Base-by-base conservation (phyloP, 2,113 vertebrate species). In the Equus przewalskii region DNA sequence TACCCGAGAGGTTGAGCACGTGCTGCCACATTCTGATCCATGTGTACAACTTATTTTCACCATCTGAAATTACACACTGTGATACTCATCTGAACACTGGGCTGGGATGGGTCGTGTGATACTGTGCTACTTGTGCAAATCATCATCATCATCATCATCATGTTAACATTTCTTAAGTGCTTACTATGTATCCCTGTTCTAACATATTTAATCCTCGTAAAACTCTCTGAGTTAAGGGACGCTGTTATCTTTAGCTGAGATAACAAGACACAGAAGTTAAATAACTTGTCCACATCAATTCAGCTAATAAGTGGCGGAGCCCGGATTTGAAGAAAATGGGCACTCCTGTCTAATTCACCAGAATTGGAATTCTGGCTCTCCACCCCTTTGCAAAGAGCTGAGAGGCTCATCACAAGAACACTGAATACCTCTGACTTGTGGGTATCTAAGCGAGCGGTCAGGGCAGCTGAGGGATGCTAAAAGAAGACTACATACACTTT, bases 1-100 rank as follows among this genome's bases (percentile, higher is more conserved):
- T 4, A 5, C 54, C 21, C 14, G 51, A 56, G 67, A 36, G 21
- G 28, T 0, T 6, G 75, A 15, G 54, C 51, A 2, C 0, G 0
- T 1, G 49, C n/a, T 12, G 49, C 46, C 11, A 21, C 24, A 3
- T 49, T 41, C 11, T 1, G 21, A 67, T 8, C 13, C 13, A 1
- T 0, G 7, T 1, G 79, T 5, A 26, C 28, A 22, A 58, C 28
- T 90, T 8, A 15, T 9, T 73, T 33, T 28, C 49, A 80, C 75
- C 58, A 19, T 18, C 36, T 14, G 58, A 36, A 4, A 7, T 26
- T 56, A 41, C 0, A 1, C 16, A 14, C 4, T 0, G 49, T 67
- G 58, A 76, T 69, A 21, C 16, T 16, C 16, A 6, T 28, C 7
- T 22, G 21, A 15, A 46, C 33, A 10, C 0, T 13, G 67, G 84